Evolutionary conservation across 2,113 vertebrate species (phyloP).

Genomic region (Atherinomorus stipes): DNA sequence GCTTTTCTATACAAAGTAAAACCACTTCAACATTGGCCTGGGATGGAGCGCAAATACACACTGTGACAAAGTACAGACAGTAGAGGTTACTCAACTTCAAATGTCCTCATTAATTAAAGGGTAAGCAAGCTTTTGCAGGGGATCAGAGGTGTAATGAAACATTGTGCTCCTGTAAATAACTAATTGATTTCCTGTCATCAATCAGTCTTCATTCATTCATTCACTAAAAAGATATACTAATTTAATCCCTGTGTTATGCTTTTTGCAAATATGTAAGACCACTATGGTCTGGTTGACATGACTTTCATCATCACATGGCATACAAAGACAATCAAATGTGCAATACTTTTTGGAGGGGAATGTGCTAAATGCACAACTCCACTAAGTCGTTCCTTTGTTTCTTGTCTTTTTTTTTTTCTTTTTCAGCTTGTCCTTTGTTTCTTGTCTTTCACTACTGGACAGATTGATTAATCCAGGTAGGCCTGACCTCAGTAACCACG

Average conservation of each 20-base stretch:
- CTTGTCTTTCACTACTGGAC: too few relatives aligned
- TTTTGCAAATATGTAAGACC: not conserved
- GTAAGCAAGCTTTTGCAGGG: conserved; percentile 1
- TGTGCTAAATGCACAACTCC: too few relatives aligned
- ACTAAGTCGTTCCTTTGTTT: too few relatives aligned
- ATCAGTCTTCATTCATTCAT: conserved; percentile 14
- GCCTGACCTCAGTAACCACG: too few relatives aligned
- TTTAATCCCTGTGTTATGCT: too few relatives aligned
- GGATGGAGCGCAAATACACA: conserved; percentile 16
- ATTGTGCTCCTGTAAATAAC: not conserved
- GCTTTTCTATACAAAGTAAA: conserved; percentile 1
- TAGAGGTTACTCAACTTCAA: not conserved
- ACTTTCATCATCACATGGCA: not conserved
- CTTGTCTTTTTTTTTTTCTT: too few relatives aligned
- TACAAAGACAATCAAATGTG: not conserved
- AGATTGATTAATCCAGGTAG: too few relatives aligned
- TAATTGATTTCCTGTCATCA: conserved; percentile 6
- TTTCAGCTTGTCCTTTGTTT: too few relatives aligned
- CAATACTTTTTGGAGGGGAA: not conserved
- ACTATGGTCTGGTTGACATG: too few relatives aligned
- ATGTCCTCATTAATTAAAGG: not conserved
- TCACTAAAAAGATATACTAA: not conserved
- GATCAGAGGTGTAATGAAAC: conserved; percentile 9
- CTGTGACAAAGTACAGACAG: conserved; percentile 1
- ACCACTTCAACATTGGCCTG: not conserved